Evolutionary conservation across 2,888 invertebrate genomes (phyloP).

Genomic region (Drepana falcataria): DNA sequence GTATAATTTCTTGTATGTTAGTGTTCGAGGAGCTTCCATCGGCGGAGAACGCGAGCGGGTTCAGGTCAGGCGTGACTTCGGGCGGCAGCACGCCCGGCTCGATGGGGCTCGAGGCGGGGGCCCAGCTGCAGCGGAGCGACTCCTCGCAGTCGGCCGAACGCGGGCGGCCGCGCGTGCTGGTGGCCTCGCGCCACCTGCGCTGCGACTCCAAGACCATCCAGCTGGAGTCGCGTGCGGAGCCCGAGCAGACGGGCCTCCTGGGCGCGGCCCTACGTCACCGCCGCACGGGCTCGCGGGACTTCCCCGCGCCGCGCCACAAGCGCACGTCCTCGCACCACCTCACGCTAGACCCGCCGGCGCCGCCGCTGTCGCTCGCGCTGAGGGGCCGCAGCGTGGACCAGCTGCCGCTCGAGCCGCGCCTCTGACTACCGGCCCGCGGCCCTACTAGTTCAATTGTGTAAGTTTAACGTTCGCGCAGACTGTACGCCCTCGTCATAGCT

Average conservation of each 20-base stretch:
- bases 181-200: constrained; percentile 77
- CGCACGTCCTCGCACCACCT: constrained; percentile 72
- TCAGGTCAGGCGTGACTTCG: constrained; percentile 59
- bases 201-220: constrained; percentile 83
- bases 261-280: constrained; percentile 77
- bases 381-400: constrained; percentile 70
- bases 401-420: constrained; percentile 47
- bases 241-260: constrained; percentile 57
- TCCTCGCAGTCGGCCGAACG: constrained; percentile 54
- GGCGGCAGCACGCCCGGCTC: constrained; percentile 59
- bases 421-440: constrained; percentile 22
- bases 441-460: background rate
- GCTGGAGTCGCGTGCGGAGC: constrained; percentile 65
- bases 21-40: constrained; percentile 87
- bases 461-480: constrained; percentile 16
- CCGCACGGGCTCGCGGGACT: constrained; percentile 80
- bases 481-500: constrained; percentile 14
- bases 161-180: constrained; percentile 57
- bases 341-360: constrained; percentile 58
- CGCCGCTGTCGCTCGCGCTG: constrained; percentile 50
- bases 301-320: constrained; percentile 57
- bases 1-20: constrained; percentile 30
- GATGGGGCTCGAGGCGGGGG: constrained; percentile 51
- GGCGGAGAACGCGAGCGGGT: constrained; percentile 71
- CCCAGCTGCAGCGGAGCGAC: constrained; percentile 58